Conservation (phyloP, 2,797 vertebrate species). For the Lacerta agilis region DNA sequence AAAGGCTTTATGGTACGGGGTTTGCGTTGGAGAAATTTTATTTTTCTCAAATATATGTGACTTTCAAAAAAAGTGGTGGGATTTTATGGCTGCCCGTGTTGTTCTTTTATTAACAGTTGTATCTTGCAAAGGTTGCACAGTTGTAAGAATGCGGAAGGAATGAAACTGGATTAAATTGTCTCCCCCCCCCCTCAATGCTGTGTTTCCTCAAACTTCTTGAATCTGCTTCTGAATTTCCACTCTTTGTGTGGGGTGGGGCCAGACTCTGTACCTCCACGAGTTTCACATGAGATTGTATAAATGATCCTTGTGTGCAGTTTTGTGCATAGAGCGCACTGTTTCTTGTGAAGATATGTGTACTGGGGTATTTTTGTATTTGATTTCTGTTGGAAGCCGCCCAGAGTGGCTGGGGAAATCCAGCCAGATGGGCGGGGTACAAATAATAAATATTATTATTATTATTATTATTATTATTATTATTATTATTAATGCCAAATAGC, state of each 20-base stretch:
- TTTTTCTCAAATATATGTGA: constrained; percentile 61
- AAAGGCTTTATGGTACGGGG: constrained; percentile 69
- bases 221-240: not conserved
- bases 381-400: too few species aligned
- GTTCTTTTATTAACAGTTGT: constrained; percentile 36
- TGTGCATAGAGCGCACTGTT: not conserved
- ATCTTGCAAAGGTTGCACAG: constrained; percentile 38
- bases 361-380: too few species aligned
- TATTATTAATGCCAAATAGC: not conserved
- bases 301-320: not conserved
- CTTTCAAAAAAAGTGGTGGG: constrained; percentile 41
- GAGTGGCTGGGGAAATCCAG: too few species aligned
- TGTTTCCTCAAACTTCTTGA: not conserved
- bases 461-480: too few species aligned
- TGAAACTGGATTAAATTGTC: constrained; percentile 53
- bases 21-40: constrained; percentile 41
- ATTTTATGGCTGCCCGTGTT: not conserved
- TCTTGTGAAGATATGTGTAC: too few species aligned
- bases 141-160: constrained; percentile 48
- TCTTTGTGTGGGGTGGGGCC: not conserved
- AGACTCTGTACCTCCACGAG: not conserved
- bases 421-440: too few species aligned
- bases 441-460: too few species aligned
- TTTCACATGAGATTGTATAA: not conserved
- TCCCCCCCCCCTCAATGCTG: not conserved